Percentiles rank a stretch among this genome's conserved stretches.
These are phyloP conservation scores for Archivesica marissinica DNA, from an alignment of 1,140 invertebrate species.

Conservation along the genomic window DNA sequence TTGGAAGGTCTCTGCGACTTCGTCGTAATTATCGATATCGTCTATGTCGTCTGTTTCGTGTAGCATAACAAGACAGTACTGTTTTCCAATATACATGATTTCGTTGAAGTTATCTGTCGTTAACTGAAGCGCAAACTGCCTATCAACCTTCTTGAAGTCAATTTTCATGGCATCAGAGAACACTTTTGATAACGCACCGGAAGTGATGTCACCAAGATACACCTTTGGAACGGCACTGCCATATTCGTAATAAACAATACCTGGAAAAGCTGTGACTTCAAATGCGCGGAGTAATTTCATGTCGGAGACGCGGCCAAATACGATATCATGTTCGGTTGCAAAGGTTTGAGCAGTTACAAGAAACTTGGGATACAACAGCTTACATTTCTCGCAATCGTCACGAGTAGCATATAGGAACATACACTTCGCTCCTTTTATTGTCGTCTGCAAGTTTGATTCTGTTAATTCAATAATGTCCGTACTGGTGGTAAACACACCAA, in stretches of 20 bases:
- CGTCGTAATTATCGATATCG: slow-evolving; percentile 32
- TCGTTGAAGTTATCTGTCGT: slow-evolving; percentile 30
- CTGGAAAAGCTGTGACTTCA: slow-evolving; percentile 47
- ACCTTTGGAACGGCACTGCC: slow-evolving; percentile 55
- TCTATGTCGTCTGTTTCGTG: slow-evolving; percentile 44
- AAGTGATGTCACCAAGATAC: slow-evolving; percentile 50
- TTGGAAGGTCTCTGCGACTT: slow-evolving; percentile 50
- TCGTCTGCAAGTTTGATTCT: slow-evolving; percentile 8
- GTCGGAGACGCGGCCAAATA: slow-evolving; percentile 54
- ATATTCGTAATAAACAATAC: slow-evolving; percentile 59
- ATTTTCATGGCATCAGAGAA: slow-evolving; percentile 37
- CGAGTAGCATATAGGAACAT: slow-evolving; percentile 40
- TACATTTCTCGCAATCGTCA: slow-evolving; percentile 47
- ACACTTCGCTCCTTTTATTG: slow-evolving; percentile 23
- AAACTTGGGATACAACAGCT: slow-evolving; percentile 49
- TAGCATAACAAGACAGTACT: slow-evolving; percentile 44
- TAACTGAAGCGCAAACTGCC: slow-evolving; percentile 5
- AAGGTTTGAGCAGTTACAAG: slow-evolving; percentile 54
- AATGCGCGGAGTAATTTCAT: slow-evolving; percentile 21
- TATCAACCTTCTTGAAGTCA: slow-evolving; percentile 27
- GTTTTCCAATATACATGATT: slow-evolving; percentile 32
- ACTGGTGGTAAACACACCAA: background rate
- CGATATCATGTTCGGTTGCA: slow-evolving; percentile 44
- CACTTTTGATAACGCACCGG: slow-evolving; percentile 34
- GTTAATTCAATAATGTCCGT: slow-evolving; percentile 11